Evolutionary conservation across 2,888 invertebrate species (phyloP), one percentile per base, ranked within the genome.

Genomic region (Rhagium mordax): DNA sequence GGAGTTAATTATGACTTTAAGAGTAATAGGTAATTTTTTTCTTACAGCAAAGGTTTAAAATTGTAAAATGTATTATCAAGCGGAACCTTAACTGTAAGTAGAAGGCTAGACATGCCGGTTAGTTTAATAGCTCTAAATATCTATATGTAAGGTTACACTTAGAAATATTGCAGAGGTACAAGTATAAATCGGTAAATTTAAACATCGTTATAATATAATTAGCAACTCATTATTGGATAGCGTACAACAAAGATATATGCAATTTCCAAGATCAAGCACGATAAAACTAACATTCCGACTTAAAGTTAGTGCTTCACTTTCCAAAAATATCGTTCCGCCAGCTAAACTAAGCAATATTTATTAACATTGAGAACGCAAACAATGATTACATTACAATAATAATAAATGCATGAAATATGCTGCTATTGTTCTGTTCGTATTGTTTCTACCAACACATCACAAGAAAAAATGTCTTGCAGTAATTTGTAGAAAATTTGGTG

Each of bases 291-390:
- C 72, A 75, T 75, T 70, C 75, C 68, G 48, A 21, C 71, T 55
- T 57, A 66, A 66, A 60, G 70, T 65, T 51, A 57, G 66, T 41
- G 71, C 72, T 71, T 69, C 76, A 76, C 79, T 79, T 79, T 79
- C 79, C 74, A 78, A 79, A 79, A 79, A 79, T 79, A 76, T 75
- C 76, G 77, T 79, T 79, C 79, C 79, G 79, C 79, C 72, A 79
- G 74, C 76, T 47, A 67, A 53, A 55, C 47, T 59, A 55, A 70
- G 69, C 64, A 57, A 64, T 68, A 72, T 72, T 72, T 72, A 72
- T 72, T 72, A 72, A 69, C 69, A 72, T 69, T 69, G 71, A 71
- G 71, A 77, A 75, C 71, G 77, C 72, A 74, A 78, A 76, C 71
- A 72, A 71, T 70, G 70, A 72, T 78, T 71, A 67, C 61, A 59